Conservation (phyloP, 2,797 vertebrate species). For the Buphagus erythrorhynchus region DNA sequence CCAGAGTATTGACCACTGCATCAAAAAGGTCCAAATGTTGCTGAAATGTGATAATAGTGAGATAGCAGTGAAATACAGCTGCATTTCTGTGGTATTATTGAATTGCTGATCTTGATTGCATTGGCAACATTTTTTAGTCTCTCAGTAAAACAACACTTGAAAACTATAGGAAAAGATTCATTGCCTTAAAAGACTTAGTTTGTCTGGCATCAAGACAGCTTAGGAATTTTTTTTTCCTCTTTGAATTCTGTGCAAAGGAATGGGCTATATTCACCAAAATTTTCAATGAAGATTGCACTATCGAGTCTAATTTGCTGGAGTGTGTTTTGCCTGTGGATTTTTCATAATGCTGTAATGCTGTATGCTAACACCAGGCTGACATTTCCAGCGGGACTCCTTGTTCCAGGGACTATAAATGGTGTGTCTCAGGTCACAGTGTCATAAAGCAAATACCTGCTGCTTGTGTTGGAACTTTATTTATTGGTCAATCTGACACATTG, state of each 20-base stretch:
- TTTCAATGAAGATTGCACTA: not conserved
- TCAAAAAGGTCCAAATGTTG: not conserved
- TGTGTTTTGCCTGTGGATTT: not conserved
- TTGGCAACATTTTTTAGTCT: constrained; percentile 29
- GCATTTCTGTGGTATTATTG: constrained; percentile 25
- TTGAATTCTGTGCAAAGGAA: constrained; percentile 10
- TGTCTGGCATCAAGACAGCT: not conserved
- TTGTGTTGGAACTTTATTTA: not conserved
- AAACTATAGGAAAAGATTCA: not conserved
- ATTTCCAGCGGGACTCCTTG: not conserved
- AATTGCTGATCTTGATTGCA: constrained; percentile 23
- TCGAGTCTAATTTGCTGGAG: not conserved
- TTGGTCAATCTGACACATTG: not conserved
- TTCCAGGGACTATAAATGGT: not conserved
- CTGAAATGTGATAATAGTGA: not conserved
- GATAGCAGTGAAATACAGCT: constrained; percentile 2
- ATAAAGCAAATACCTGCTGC: not conserved
- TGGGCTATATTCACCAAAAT: not conserved
- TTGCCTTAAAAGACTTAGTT: constrained; percentile 30
- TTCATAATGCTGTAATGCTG: not conserved
- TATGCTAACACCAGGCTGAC: not conserved
- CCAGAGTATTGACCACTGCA: not conserved
- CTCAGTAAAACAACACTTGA: constrained; percentile 1
- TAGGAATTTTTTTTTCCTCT: not conserved
- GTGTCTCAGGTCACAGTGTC: not conserved